phyloP scores from a whole-genome alignment of 1,140 invertebrate species.

The Drosophila suzukii region DNA sequence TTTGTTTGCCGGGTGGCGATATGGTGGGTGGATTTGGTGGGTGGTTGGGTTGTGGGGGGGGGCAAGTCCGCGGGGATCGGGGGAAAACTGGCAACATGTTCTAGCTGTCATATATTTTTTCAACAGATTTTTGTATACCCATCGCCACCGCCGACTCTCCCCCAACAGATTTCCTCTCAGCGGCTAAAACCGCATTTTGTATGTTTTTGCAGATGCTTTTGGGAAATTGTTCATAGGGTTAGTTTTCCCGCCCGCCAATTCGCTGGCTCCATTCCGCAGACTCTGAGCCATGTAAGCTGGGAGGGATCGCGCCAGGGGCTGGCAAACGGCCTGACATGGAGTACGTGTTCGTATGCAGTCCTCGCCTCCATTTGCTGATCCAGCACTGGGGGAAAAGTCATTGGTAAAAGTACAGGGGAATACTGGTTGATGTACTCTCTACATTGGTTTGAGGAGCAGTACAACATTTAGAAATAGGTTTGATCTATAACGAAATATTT shows the following conservation, averaged over 20 bases:
- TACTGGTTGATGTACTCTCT: no score
- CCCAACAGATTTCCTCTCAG: constrained; percentile 56
- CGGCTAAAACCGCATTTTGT: constrained; percentile 77
- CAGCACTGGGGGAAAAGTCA: constrained; percentile 11
- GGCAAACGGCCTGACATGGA: constrained; percentile 65
- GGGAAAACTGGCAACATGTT: constrained; percentile 41
- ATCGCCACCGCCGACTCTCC: neutral
- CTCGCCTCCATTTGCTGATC: constrained; percentile 35
- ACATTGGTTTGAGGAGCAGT: no score
- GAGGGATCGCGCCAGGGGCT: constrained; percentile 21
- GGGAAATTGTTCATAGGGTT: constrained; percentile 77
- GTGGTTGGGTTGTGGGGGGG: neutral
- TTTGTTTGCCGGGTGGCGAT: constrained; percentile 3
- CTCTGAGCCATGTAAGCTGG: constrained; percentile 32
- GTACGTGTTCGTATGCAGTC: constrained; percentile 69
- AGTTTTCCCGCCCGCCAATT: constrained; percentile 47
- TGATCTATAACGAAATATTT: no score
- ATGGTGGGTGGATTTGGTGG: neutral
- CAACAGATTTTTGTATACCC: constrained; percentile 60
- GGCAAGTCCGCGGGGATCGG: neutral
- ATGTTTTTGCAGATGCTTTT: constrained; percentile 76
- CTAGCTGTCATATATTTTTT: constrained; percentile 77
- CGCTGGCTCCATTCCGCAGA: constrained; percentile 13
- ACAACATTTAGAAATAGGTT: no score
- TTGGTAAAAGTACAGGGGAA: neutral